Evolutionary conservation across 2,797 vertebrate species (phyloP).

Genomic region (Staurois parvus): DNA sequence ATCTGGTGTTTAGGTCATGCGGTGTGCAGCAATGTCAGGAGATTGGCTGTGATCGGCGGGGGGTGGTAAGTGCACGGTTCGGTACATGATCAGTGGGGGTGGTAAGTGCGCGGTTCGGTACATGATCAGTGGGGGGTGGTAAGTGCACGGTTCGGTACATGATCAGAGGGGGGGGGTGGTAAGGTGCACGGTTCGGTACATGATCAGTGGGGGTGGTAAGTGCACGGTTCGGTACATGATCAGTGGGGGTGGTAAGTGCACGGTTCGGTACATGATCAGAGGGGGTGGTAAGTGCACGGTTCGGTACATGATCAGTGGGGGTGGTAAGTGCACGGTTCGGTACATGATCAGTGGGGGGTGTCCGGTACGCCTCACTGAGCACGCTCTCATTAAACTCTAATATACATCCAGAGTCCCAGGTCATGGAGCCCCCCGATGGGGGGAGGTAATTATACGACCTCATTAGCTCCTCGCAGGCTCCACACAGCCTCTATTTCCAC

Average conservation of each 20-base stretch:
- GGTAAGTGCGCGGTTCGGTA: slow-evolving; percentile 39
- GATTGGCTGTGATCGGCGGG: slow-evolving; percentile 36
- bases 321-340: slow-evolving; percentile 37
- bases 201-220: slow-evolving; percentile 33
- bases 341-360: slow-evolving; percentile 26
- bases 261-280: slow-evolving; percentile 28
- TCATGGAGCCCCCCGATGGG: slow-evolving; percentile 38
- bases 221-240: slow-evolving; percentile 30
- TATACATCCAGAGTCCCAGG: slow-evolving; percentile 45
- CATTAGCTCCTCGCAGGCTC: background rate
- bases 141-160: slow-evolving; percentile 30
- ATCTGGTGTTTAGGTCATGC: no score
- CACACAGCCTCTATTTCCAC: no score
- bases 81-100: slow-evolving; percentile 25
- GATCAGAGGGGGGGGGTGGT: slow-evolving; percentile 35
- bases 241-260: slow-evolving; percentile 29
- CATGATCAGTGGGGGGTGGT: slow-evolving; percentile 28
- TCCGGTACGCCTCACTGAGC: slow-evolving; percentile 39
- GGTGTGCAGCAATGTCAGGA: background rate
- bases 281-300: slow-evolving; percentile 37
- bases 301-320: slow-evolving; percentile 24
- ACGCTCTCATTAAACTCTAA: slow-evolving; percentile 52
- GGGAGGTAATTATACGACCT: slow-evolving; percentile 17
- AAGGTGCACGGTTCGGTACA: slow-evolving; percentile 31
- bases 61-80: slow-evolving; percentile 37